Evolutionary conservation across 2,888 invertebrate genomes (phyloP), one percentile per base, ranked within the genome.

Genomic region (Dilophus febrilis): DNA sequence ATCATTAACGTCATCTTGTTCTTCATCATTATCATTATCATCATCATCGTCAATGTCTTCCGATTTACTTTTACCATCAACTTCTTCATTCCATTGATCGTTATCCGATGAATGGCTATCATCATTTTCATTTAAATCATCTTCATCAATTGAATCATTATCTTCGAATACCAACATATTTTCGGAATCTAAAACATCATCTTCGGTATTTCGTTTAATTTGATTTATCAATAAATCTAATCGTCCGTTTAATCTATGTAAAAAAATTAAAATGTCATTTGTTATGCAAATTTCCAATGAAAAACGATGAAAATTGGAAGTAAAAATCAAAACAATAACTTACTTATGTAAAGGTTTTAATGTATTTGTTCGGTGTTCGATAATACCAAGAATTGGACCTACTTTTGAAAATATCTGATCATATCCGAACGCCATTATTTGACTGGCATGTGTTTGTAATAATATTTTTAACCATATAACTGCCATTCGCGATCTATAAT

Each of bases 351-450:
- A 47, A 40, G 58, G 56, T 36, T 53, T 51, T 5, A 63, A 47
- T 33, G 58, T 59, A 38, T 53, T 53, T 34, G 56, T 49, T 18
- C 62, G 51, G 43, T 61, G 56, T 40, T 63, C 59, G 28, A 61
- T 60, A 19, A 62, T 54, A 19, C 62, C 63, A 13, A 63, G 49
- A n/a, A 58, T 57, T 2, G 59, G 50, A 17, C 55, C 57, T 36
- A 63, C 53, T 44, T 58, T 59, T 11, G 53, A 50, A 3, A 56
- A 48, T 27, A 63, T 46, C 37, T 61, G 58, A 11, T 55, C 51
- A 16, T 51, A 48, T 6, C 60, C 59, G 18, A 58, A 48, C 11
- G 61, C 58, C 57, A 63, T 57, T 34, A 63, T 41, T 37, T 61
- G 55, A 42, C 61, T 59, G 3, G 60, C 55, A 43, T 62, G 63